phyloP scores from a whole-genome alignment of 2,888 invertebrate species.

The Drosophila mulleri region DNA sequence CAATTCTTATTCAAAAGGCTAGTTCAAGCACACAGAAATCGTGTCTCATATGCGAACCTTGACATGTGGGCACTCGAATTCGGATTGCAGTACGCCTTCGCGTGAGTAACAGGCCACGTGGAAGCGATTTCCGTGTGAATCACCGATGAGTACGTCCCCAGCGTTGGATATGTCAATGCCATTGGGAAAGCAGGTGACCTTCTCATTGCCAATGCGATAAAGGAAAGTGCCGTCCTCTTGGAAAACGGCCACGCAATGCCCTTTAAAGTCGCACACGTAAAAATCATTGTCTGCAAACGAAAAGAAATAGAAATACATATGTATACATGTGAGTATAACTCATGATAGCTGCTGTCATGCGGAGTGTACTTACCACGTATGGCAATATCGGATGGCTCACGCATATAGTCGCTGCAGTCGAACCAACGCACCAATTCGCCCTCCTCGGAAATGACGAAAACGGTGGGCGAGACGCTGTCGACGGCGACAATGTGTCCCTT shows the following conservation, averaged over 20 bases:
- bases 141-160: constrained; percentile 97
- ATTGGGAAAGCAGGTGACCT: constrained; percentile 98
- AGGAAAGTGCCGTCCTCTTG: constrained; percentile 96
- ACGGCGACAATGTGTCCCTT: constrained; percentile 98
- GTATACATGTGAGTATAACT: neutral
- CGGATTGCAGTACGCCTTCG: constrained; percentile 93
- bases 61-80: constrained; percentile 98
- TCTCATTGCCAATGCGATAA: constrained; percentile 97
- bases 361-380: constrained; percentile 90
- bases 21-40: neutral
- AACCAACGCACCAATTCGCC: constrained; percentile 98
- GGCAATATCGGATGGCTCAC: constrained; percentile 98
- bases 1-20: neutral
- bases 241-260: constrained; percentile 98
- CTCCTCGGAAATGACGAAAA: constrained; percentile 96
- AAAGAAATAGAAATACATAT: neutral
- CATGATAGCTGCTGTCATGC: neutral
- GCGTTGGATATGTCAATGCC: constrained; percentile 99
- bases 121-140: constrained; percentile 98
- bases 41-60: constrained; percentile 88
- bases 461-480: constrained; percentile 98
- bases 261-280: constrained; percentile 99
- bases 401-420: constrained; percentile 98
- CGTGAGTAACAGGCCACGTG: constrained; percentile 98
- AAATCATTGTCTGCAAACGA: constrained; percentile 91